Evolutionary conservation across 2,113 vertebrate genomes (phyloP).

Genomic region (Craseonycteris thonglongyai): DNA sequence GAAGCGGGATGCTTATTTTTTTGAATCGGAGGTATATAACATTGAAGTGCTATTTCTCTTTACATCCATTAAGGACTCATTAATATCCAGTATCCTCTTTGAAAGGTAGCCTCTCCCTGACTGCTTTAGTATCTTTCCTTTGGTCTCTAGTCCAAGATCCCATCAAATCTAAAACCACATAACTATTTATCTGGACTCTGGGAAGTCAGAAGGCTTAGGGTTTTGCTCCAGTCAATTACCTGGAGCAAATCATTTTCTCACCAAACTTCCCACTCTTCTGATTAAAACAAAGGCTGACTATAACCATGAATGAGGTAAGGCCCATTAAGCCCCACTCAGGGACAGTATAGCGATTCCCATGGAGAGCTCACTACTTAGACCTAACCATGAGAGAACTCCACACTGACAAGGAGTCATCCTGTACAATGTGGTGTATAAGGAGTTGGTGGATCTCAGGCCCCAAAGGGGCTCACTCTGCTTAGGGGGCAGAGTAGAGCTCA

Average conservation of each 20-base stretch:
- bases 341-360: not conserved
- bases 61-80: not conserved
- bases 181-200: not conserved
- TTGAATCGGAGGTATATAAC: conserved; percentile 75
- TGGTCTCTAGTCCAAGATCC: not conserved
- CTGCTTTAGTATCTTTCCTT: not conserved
- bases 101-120: not conserved
- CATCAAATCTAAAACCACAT: not conserved
- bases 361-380: not conserved
- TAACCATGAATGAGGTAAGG: not conserved
- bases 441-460: not conserved
- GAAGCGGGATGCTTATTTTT: conserved; percentile 59
- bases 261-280: not conserved
- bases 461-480: not conserved
- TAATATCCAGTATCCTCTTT: not conserved
- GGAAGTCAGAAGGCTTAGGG: not conserved
- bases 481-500: not conserved
- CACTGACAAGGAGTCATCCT: not conserved
- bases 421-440: not conserved
- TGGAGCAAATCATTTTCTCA: not conserved
- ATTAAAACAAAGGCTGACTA: not conserved
- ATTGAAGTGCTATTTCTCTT: not conserved
- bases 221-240: not conserved
- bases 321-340: not conserved
- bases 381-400: not conserved